These are phyloP conservation scores for Lepidocolaptes lacrymiger DNA, from an alignment of 2,797 vertebrate species.

Conservation along the genomic window DNA sequence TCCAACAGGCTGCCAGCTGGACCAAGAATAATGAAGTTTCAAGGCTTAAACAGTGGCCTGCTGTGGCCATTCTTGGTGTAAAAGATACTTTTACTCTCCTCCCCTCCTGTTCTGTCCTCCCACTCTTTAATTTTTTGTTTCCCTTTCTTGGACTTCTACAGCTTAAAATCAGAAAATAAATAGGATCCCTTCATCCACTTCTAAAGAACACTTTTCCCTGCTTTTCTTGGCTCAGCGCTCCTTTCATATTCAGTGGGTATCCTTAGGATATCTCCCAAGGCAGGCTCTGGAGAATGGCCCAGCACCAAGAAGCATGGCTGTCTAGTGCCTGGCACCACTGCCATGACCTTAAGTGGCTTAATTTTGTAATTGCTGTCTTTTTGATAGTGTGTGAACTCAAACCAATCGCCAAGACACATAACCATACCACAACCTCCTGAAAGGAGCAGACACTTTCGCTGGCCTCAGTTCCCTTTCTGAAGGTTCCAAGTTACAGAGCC, in stretches of 20 bases:
- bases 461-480: background rate
- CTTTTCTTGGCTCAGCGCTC: constrained; percentile 22
- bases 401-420: background rate
- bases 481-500: background rate
- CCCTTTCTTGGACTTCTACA: background rate
- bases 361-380: background rate
- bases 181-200: background rate
- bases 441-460: background rate
- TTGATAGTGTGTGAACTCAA: background rate
- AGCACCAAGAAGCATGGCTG: background rate
- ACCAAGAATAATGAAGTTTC: constrained; percentile 41
- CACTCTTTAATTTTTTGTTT: constrained; percentile 13
- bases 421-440: background rate
- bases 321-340: background rate
- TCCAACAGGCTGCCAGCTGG: constrained; percentile 34
- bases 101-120: background rate
- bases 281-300: background rate
- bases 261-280: background rate
- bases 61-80: constrained; percentile 3
- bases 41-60: constrained; percentile 30
- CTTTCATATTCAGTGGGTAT: background rate
- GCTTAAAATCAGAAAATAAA: constrained; percentile 39
- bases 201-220: background rate
- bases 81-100: constrained; percentile 37
- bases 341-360: background rate